A percentile compares a stretch with the other conserved stretches of the same genome.
Evolutionary conservation across 2,888 invertebrate species (phyloP).

Genomic region (Melipona beecheii): DNA sequence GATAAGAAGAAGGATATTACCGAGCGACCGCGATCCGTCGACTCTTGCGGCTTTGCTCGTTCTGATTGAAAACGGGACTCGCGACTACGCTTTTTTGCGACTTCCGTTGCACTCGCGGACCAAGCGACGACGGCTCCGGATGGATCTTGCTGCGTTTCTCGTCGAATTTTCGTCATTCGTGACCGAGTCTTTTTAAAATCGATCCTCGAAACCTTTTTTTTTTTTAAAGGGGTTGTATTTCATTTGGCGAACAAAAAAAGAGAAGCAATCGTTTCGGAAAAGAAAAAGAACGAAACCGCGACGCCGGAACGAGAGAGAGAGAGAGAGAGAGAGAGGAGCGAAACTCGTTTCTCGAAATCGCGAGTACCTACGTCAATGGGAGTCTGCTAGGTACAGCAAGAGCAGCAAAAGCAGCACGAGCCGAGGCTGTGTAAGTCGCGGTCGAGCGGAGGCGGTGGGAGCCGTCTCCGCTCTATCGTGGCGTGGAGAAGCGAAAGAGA

Average conservation of each 20-base stretch:
- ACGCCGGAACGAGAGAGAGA: neutral
- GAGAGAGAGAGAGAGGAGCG: neutral
- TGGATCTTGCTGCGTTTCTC: neutral
- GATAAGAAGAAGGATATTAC: constrained; percentile 58
- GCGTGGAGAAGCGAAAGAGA: constrained; percentile 63
- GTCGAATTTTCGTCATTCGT: neutral
- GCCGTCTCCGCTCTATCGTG: constrained; percentile 75
- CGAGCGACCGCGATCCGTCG: constrained; percentile 30
- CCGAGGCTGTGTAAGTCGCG: constrained; percentile 73
- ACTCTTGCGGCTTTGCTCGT: neutral
- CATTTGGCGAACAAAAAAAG: neutral
- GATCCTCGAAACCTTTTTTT: neutral
- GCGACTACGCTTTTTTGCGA: neutral
- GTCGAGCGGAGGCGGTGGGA: constrained; percentile 81
- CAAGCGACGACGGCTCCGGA: neutral
- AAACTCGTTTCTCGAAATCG: constrained; percentile 27
- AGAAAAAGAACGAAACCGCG: no score
- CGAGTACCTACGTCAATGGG: constrained; percentile 76
- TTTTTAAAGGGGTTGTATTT: neutral
- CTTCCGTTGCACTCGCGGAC: neutral
- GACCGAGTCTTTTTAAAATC: neutral
- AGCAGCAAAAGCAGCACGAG: constrained; percentile 79
- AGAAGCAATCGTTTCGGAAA: no score
- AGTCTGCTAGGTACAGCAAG: constrained; percentile 78
- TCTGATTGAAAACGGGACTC: constrained; percentile 30